Evolutionary conservation across 53 echinoderm and acorn worm genomes (phyloP).

Genomic region (Glandiceps talaboti): DNA sequence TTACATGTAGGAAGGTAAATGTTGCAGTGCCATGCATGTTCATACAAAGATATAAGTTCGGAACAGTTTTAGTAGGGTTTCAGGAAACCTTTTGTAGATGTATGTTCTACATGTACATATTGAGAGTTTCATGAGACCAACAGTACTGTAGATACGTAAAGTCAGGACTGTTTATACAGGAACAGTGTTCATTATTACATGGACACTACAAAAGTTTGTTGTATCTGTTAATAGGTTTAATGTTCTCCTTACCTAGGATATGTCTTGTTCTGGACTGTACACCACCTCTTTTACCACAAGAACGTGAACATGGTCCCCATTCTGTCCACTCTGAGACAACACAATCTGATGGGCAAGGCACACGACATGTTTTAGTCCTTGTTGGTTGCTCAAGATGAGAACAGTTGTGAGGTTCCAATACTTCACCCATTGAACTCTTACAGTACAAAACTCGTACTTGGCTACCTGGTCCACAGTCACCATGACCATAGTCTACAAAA

Average conservation of each 20-base stretch:
- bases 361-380: conserved; percentile 26
- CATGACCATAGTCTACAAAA: conserved; percentile 34
- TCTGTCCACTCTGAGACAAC: conserved; percentile 80
- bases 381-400: conserved; percentile 24
- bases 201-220: no score
- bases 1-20: no score
- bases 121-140: no score
- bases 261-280: conserved; percentile 44
- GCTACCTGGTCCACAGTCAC: conserved; percentile 53
- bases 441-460: conserved; percentile 66
- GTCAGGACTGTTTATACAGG: no score
- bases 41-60: no score
- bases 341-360: conserved; percentile 88
- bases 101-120: no score
- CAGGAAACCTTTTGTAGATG: no score
- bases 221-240: no score
- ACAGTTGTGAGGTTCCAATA: conserved; percentile 36
- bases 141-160: no score
- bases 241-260: conserved; percentile 65
- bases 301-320: conserved; percentile 69
- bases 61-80: no score
- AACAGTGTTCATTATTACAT: no score
- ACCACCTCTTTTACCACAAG: conserved; percentile 80
- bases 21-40: no score
- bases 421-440: conserved; percentile 53